Percentiles rank a stretch among this genome's conserved stretches.
Conservation (phyloP, 2,888 invertebrate species). For the Ryuthela nishihirai region DNA sequence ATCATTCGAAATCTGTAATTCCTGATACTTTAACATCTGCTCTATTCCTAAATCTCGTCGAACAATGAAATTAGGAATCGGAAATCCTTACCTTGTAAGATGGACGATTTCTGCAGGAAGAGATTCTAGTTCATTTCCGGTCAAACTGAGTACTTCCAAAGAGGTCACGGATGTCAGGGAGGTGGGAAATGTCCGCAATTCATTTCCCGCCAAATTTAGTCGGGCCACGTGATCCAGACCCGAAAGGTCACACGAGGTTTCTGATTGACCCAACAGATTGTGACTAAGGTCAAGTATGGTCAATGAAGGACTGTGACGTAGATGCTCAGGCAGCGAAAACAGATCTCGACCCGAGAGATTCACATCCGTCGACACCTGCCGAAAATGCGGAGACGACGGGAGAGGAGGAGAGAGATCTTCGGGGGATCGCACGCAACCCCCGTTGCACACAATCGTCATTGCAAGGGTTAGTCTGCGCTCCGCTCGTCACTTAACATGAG, state of each 20-base stretch:
- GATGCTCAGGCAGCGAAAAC: slow-evolving; percentile 9
- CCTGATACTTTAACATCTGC: too few species aligned
- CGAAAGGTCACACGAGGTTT: slow-evolving; percentile 2
- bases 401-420: not conserved
- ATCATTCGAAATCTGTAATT: too few species aligned
- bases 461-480: too few species aligned
- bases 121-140: slow-evolving; percentile 22
- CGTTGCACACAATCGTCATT: slow-evolving; percentile 32
- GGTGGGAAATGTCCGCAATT: slow-evolving; percentile 5
- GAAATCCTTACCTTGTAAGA: slow-evolving; percentile 25
- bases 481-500: too few species aligned
- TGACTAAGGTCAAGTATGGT: slow-evolving; percentile 22
- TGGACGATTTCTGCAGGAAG: slow-evolving; percentile 6
- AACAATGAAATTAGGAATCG: too few species aligned
- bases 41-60: too few species aligned
- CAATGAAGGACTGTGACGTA: slow-evolving; percentile 2
- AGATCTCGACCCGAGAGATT: slow-evolving; percentile 16
- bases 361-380: slow-evolving; percentile 8
- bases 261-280: slow-evolving; percentile 8
- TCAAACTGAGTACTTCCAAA: slow-evolving; percentile 21
- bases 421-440: slow-evolving; percentile 1
- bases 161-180: slow-evolving; percentile 7
- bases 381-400: not conserved
- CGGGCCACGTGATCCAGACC: slow-evolving; percentile 9
- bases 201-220: slow-evolving; percentile 25